Percentiles rank a stretch among this genome's conserved stretches.
These are phyloP conservation scores for Ormyrus nitidulus DNA, from an alignment of 2,888 invertebrate genomes.

Conservation along the genomic window DNA sequence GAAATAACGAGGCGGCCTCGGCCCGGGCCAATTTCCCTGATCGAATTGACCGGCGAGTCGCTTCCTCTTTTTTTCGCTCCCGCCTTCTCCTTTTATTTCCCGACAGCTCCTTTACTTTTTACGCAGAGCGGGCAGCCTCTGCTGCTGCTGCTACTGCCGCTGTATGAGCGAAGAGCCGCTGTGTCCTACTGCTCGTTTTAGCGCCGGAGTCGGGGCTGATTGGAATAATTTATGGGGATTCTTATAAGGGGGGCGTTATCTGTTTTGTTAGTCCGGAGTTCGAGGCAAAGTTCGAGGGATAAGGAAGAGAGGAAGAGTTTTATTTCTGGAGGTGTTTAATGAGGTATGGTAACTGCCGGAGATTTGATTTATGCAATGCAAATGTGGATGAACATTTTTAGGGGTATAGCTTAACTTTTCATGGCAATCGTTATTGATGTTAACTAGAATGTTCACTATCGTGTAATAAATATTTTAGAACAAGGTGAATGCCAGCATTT, in stretches of 20 bases:
- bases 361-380: too few relatives aligned
- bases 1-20: conserved; percentile 49
- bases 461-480: too few relatives aligned
- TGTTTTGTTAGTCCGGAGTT: conserved; percentile 8
- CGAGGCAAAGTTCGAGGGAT: neutral
- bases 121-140: neutral
- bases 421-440: too few relatives aligned
- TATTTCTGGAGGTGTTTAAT: neutral
- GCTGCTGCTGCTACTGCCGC: neutral
- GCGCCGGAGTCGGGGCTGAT: conserved; percentile 21
- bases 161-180: too few relatives aligned
- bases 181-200: too few relatives aligned
- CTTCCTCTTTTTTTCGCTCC: conserved; percentile 15
- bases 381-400: too few relatives aligned
- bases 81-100: conserved; percentile 33
- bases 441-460: too few relatives aligned
- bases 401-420: too few relatives aligned
- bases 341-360: neutral
- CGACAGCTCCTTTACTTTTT: too few relatives aligned
- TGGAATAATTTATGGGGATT: conserved; percentile 50
- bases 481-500: too few relatives aligned
- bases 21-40: conserved; percentile 46
- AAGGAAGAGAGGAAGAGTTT: conserved; percentile 1
- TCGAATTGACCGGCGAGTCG: conserved; percentile 35
- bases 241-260: conserved; percentile 1